These are phyloP conservation scores for Natrix natrix DNA, from an alignment of 2,797 vertebrate genomes.

Conservation along the genomic window DNA sequence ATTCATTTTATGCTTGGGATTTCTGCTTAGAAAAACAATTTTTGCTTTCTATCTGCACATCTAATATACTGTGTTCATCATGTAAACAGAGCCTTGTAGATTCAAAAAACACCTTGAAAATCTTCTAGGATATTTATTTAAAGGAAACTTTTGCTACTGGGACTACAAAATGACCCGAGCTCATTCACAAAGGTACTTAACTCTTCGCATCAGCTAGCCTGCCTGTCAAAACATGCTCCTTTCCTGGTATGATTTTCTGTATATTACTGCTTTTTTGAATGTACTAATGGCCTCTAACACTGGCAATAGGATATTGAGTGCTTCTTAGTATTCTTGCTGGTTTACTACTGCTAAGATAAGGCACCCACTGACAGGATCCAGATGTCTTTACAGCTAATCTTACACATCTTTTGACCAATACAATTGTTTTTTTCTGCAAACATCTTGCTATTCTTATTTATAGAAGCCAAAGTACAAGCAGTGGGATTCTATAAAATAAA, in stretches of 20 bases:
- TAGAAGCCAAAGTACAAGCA: constrained; percentile 37
- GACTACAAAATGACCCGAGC: background rate
- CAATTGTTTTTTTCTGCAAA: background rate
- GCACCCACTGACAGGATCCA: background rate
- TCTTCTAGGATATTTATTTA: background rate
- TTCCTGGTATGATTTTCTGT: background rate
- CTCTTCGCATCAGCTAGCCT: background rate
- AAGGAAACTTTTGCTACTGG: background rate
- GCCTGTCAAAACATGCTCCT: background rate
- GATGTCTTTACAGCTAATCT: background rate
- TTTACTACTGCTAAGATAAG: background rate
- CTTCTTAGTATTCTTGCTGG: background rate
- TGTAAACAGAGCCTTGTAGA: constrained; percentile 13
- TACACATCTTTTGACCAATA: background rate
- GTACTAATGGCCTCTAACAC: background rate
- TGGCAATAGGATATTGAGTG: background rate
- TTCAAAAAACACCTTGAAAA: background rate
- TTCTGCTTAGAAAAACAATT: constrained; percentile 28
- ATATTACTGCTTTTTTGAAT: background rate
- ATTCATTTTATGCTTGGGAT: constrained; percentile 41
- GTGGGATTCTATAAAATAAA: constrained; percentile 46
- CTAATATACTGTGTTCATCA: background rate
- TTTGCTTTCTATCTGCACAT: background rate
- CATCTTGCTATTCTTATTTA: constrained; percentile 17
- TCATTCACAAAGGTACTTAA: background rate